Conservation (phyloP, 37 sponge, comb jelly and placozoan genomes). For the Axinella damicornis region DNA sequence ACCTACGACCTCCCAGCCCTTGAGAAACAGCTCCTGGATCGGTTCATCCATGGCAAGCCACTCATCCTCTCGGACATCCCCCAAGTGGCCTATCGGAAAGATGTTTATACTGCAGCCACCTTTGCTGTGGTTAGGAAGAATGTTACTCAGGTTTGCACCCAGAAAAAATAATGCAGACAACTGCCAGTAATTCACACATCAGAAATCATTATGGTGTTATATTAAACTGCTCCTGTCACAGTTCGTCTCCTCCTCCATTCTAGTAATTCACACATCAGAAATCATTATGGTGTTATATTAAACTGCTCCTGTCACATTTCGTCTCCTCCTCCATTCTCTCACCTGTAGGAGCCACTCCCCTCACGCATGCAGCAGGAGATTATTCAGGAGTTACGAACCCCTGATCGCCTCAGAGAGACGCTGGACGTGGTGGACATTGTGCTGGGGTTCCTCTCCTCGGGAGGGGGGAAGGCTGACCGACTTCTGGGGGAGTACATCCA, state of each 20-base stretch:
- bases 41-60: conserved; percentile 84
- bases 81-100: conserved; percentile 63
- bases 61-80: conserved; percentile 57
- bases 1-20: conserved; percentile 78
- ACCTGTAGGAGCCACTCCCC: conserved; percentile 24
- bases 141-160: conserved; percentile 34
- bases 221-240: too few relatives aligned
- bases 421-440: conserved; percentile 71
- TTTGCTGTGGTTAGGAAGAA: conserved; percentile 71
- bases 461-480: conserved; percentile 47
- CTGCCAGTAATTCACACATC: too few relatives aligned
- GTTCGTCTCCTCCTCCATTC: too few relatives aligned
- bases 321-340: too few relatives aligned
- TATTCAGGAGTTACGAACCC: conserved; percentile 34
- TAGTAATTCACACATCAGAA: too few relatives aligned
- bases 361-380: conserved; percentile 49
- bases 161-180: background rate
- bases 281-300: too few relatives aligned
- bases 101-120: conserved; percentile 48
- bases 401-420: conserved; percentile 45
- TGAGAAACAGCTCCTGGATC: conserved; percentile 84
- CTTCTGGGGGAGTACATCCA: conserved; percentile 50
- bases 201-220: too few relatives aligned
- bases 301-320: too few relatives aligned
- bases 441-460: conserved; percentile 66